Base-by-base conservation (phyloP, 2,797 vertebrate species). In the Kryptopterus vitreolus region DNA sequence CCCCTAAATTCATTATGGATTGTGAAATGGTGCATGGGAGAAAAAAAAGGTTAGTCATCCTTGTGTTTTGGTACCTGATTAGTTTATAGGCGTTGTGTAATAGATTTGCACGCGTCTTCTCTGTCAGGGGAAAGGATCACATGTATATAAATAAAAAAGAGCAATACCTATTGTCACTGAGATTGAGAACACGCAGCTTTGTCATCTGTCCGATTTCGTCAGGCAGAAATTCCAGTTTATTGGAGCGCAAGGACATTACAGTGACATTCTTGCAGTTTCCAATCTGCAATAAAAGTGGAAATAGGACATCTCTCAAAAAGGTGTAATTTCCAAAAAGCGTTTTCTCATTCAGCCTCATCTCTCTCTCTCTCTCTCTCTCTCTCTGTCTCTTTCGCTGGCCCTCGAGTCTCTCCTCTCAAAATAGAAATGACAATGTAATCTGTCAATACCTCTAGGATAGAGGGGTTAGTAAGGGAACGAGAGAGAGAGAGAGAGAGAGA, bases 121-220 rank as follows among this genome's bases (percentile, higher is more conserved):
- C 22, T 59, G 1, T 31, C 15, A 58, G 68, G 71, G 46, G 53
- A 33, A 76, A 58, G 48, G 20, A 20, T 38, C 3, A 58, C 68
- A 50, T 59, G 8, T 1, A 35, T 33, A 61, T 31, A 33, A 73
- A 48, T 81, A 24, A 48, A 53, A 20, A 59, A 48, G 26, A 68
- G 73, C 70, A 73, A 72, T 95, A 99, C 97, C 98, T 98, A 94
- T 99, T 99, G 87, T 99, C 98, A 65, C 98, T 99, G 59, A 99
- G 91, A 89, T 99, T 99, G 84, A 99, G 92, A 84, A 99, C 98
- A 82, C 97, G 92, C 81, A 99, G 92, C 89, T 98, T 98, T 90
- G 97, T 97, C 97, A 99, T 99, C 90, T 99, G 98, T 86, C 98
- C 98, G 50, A 99, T 99, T 87, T 99, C 98, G 83, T 99, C 98